Percentiles rank a stretch among this genome's conserved stretches.
These are phyloP conservation scores for Drosophila paulistorum DNA, from an alignment of 1,140 invertebrate species.

Conservation along the genomic window DNA sequence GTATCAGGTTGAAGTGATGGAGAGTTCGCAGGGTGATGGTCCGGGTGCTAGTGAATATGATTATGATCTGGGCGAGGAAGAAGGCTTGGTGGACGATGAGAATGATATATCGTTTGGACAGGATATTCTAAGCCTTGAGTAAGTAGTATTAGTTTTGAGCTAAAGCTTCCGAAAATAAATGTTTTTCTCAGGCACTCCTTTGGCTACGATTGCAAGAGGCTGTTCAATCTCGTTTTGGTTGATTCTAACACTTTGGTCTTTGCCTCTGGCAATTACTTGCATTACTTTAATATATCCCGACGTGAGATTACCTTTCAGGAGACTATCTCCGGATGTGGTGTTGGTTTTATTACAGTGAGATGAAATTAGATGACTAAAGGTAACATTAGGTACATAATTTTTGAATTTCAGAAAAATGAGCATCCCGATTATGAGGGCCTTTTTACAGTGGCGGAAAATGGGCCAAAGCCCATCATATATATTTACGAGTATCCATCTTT, in stretches of 20 bases:
- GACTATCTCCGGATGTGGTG: slow-evolving; percentile 89
- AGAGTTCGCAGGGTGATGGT: slow-evolving; percentile 30
- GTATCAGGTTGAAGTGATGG: slow-evolving; percentile 33
- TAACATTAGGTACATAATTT: background rate
- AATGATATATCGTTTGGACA: slow-evolving; percentile 45
- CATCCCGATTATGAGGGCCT: slow-evolving; percentile 85
- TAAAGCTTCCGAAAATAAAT: too few species aligned
- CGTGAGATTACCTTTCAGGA: slow-evolving; percentile 88
- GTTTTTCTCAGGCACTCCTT: slow-evolving; percentile 88
- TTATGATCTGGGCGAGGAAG: slow-evolving; percentile 48
- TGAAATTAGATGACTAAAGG: slow-evolving; percentile 12
- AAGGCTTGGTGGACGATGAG: slow-evolving; percentile 32
- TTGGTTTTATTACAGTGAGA: slow-evolving; percentile 90
- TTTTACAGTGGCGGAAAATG: slow-evolving; percentile 94
- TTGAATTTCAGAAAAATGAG: slow-evolving; percentile 88
- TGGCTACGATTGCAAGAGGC: slow-evolving; percentile 92
- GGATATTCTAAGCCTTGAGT: slow-evolving; percentile 63
- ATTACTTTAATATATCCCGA: slow-evolving; percentile 89
- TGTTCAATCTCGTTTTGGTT: slow-evolving; percentile 90
- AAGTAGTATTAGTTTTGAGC: slow-evolving; percentile 1
- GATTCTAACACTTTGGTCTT: slow-evolving; percentile 90
- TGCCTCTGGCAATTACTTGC: slow-evolving; percentile 91
- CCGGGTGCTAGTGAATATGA: slow-evolving; percentile 10
- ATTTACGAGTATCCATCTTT: slow-evolving; percentile 93
- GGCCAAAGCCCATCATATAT: slow-evolving; percentile 90